Conservation (phyloP, 64 coral and sea anemone genomes). For the Montipora capricornis region DNA sequence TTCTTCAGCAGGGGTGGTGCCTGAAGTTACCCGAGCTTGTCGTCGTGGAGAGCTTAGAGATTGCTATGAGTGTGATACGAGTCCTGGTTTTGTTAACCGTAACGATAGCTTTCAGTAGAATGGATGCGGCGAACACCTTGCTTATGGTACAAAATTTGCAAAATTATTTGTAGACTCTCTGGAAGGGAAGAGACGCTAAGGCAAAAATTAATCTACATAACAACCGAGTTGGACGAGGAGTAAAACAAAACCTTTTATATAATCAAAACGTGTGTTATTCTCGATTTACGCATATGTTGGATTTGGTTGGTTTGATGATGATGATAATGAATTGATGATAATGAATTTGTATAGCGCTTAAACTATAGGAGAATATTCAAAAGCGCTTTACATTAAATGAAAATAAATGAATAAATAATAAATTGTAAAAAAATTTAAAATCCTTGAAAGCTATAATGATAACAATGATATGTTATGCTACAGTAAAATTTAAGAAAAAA, state of each 20-base stretch:
- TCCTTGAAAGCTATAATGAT: no score
- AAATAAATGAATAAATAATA: no score
- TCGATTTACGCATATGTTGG: neutral
- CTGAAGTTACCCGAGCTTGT: constrained; percentile 86
- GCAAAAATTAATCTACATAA: constrained; percentile 97
- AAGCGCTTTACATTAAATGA: no score
- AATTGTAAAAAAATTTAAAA: no score
- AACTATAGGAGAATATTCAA: no score
- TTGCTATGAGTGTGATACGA: constrained; percentile 65
- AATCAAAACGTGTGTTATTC: neutral
- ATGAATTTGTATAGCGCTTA: no score
- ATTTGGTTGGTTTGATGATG: neutral
- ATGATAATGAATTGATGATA: no score
- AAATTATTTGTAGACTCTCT: constrained; percentile 87
- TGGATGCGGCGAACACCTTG: constrained; percentile 92
- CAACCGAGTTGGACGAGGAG: constrained; percentile 84
- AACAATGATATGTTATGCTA: no score
- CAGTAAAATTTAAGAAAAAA: no score
- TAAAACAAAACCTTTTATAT: constrained; percentile 12
- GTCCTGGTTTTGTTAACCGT: constrained; percentile 8
- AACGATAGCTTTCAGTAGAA: constrained; percentile 77
- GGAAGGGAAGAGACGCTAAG: constrained; percentile 76
- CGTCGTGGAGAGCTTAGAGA: constrained; percentile 74
- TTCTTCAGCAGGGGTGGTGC: constrained; percentile 86
- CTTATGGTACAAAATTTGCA: constrained; percentile 74